Evolutionary conservation across 2,888 invertebrate species (phyloP).

Genomic region (Stenchaetothrips biformis): DNA sequence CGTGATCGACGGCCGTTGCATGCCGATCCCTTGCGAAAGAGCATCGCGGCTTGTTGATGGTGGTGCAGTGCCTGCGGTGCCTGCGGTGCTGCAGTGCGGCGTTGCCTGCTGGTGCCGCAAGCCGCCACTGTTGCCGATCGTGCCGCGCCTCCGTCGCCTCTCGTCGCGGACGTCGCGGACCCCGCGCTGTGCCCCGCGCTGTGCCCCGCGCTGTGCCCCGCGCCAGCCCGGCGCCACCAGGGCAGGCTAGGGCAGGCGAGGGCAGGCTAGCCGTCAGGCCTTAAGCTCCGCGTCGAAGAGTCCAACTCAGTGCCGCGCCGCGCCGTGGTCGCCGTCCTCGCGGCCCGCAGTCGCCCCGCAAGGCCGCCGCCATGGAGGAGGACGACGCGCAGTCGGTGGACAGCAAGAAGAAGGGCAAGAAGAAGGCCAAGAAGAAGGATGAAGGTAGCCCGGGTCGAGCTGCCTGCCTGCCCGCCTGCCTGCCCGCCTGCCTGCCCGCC

Average conservation of each 20-base stretch:
- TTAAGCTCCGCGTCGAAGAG: too few species aligned
- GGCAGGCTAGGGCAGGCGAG: too few species aligned
- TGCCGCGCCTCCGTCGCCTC: neutral
- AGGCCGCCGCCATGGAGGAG: neutral
- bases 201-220: too few species aligned
- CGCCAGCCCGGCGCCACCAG: too few species aligned
- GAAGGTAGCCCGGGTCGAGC: neutral
- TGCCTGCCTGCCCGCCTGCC: slow-evolving; percentile 10
- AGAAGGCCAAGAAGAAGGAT: slow-evolving; percentile 13
- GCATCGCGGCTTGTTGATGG: neutral
- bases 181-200: too few species aligned
- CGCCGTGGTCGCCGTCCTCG: neutral
- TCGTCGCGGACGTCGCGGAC: too few species aligned
- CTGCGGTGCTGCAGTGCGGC: neutral
- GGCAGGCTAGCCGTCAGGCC: too few species aligned
- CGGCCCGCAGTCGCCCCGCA: neutral
- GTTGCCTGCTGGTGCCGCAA: neutral
- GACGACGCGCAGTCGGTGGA: neutral
- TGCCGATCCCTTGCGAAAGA: slow-evolving; percentile 22
- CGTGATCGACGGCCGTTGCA: neutral
- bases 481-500: slow-evolving; percentile 9
- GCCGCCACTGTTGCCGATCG: neutral
- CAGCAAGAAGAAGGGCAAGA: neutral
- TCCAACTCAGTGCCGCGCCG: neutral
- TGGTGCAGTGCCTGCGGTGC: neutral